These are phyloP conservation scores for Corapipo altera DNA, from an alignment of 2,113 vertebrate genomes.

Conservation along the genomic window DNA sequence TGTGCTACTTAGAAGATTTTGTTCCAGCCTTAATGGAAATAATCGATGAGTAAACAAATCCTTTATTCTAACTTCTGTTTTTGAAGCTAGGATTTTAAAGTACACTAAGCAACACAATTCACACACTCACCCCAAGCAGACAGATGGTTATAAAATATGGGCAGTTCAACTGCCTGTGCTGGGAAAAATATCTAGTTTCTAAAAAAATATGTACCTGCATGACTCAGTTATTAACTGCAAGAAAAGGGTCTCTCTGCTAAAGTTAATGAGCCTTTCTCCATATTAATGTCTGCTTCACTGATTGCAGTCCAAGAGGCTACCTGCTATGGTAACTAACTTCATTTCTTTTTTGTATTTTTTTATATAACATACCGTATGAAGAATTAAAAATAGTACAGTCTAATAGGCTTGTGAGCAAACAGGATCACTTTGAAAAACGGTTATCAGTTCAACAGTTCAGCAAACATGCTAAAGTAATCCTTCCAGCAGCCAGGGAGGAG, in stretches of 20 bases:
- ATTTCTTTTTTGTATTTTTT: not conserved
- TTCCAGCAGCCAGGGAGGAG: not conserved
- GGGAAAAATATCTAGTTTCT: not conserved
- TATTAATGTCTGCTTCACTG: not conserved
- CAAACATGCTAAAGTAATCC: not conserved
- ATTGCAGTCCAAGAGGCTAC: not conserved
- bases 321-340: not conserved
- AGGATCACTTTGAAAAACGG: not conserved
- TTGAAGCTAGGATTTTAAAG: not conserved
- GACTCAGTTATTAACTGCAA: not conserved
- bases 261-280: not conserved
- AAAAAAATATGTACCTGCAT: not conserved
- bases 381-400: not conserved
- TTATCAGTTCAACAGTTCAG: not conserved
- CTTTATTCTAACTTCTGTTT: not conserved
- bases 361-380: not conserved
- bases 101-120: not conserved
- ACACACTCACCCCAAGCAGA: not conserved
- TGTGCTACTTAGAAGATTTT: not conserved
- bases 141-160: not conserved
- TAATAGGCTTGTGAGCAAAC: not conserved
- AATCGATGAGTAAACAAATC: slow-evolving; percentile 1
- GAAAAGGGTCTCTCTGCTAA: not conserved
- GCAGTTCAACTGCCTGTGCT: not conserved
- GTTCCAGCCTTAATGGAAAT: not conserved